Conservation (phyloP, 2,888 invertebrate genomes). For the Bedellia somnulentella region DNA sequence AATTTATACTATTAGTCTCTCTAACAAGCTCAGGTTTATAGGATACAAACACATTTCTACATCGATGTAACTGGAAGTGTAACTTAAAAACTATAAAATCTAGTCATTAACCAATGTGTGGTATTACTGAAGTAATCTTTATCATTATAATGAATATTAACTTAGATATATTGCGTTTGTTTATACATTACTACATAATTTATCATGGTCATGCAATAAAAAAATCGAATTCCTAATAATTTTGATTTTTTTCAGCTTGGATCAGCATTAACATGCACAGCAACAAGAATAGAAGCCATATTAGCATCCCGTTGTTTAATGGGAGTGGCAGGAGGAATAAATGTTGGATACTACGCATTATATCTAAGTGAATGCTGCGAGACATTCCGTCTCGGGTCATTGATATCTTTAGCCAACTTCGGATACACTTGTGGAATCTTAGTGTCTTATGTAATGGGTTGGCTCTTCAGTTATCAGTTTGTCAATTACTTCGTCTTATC, state of each 20-base stretch:
- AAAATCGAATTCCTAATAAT: background rate
- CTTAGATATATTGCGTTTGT: background rate
- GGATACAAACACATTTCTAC: too few species aligned
- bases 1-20: too few species aligned
- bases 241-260: background rate
- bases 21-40: too few species aligned
- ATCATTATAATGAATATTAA: background rate
- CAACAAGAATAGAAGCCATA: background rate
- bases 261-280: background rate
- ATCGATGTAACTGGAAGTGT: too few species aligned
- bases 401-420: background rate
- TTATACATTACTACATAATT: background rate
- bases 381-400: background rate
- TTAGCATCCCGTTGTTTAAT: background rate
- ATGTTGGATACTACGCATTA: background rate
- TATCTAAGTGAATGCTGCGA: background rate
- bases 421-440: background rate
- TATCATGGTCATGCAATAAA: too few species aligned
- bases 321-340: background rate
- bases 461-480: constrained; percentile 1
- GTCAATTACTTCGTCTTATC: background rate
- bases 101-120: background rate
- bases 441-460: constrained; percentile 2
- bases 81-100: background rate
- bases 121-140: background rate